Conservation (phyloP, 2,797 vertebrate species). For the Trachurus trachurus region DNA sequence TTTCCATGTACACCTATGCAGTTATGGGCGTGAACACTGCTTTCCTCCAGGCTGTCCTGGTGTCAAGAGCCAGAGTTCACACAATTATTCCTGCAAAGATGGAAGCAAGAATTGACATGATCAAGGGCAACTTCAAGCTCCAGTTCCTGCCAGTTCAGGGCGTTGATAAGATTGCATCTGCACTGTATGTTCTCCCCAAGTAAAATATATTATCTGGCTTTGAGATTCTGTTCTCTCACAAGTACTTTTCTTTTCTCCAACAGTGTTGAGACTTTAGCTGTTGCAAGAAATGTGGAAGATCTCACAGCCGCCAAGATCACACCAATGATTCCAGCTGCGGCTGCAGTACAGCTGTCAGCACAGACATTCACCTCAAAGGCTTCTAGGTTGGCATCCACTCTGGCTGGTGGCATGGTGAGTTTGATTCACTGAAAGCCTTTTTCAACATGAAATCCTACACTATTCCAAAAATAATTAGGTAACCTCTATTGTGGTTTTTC, state of each 20-base stretch:
- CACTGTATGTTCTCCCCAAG: slow-evolving; percentile 73
- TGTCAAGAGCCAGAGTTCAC: slow-evolving; percentile 79
- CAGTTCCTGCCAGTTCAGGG: slow-evolving; percentile 80
- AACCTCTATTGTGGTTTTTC: slow-evolving; percentile 65
- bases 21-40: slow-evolving; percentile 88
- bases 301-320: slow-evolving; percentile 79
- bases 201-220: not conserved
- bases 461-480: not conserved
- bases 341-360: slow-evolving; percentile 42
- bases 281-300: slow-evolving; percentile 89
- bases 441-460: slow-evolving; percentile 9
- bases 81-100: slow-evolving; percentile 81
- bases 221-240: not conserved
- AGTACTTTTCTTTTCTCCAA: slow-evolving; percentile 34
- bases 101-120: slow-evolving; percentile 79
- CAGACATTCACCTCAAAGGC: slow-evolving; percentile 50
- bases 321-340: slow-evolving; percentile 81
- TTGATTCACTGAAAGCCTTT: slow-evolving; percentile 23
- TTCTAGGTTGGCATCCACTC: slow-evolving; percentile 50
- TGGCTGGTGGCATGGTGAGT: slow-evolving; percentile 78
- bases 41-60: slow-evolving; percentile 84
- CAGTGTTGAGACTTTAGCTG: slow-evolving; percentile 87
- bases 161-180: slow-evolving; percentile 78
- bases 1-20: slow-evolving; percentile 85
- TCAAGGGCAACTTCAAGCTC: slow-evolving; percentile 85